Evolutionary conservation across 2,888 invertebrate species (phyloP).

Genomic region (Euplexia lucipara): DNA sequence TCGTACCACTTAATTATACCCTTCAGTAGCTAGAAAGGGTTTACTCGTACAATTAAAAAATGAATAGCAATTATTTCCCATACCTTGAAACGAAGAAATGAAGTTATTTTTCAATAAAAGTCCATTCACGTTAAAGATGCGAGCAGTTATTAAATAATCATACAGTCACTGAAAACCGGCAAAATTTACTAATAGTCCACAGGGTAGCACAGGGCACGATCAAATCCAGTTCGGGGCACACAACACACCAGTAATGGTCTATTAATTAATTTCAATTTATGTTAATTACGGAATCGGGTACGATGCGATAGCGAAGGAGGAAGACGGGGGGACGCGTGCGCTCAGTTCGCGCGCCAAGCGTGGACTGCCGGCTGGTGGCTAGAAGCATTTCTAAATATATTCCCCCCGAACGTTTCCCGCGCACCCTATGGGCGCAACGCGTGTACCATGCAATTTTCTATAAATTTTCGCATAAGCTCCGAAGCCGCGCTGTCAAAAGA

Average conservation of each 20-base stretch:
- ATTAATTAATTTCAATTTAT: conserved; percentile 81
- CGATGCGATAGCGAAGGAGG: conserved; percentile 70
- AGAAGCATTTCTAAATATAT: conserved; percentile 88
- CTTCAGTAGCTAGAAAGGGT: conserved; percentile 40
- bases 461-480: conserved; percentile 89
- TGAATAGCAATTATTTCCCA: conserved; percentile 61
- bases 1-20: conserved; percentile 51
- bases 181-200: conserved; percentile 68
- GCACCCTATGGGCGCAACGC: conserved; percentile 84
- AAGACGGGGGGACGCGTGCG: conserved; percentile 76
- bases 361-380: conserved; percentile 82
- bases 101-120: conserved; percentile 73
- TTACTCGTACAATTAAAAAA: conserved; percentile 53
- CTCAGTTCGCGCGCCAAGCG: conserved; percentile 79
- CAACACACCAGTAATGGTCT: conserved; percentile 75
- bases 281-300: conserved; percentile 82
- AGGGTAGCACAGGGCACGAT: conserved; percentile 75
- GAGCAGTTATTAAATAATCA: conserved; percentile 73
- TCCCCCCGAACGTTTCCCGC: conserved; percentile 85
- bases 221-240: conserved; percentile 84
- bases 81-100: conserved; percentile 79
- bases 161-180: conserved; percentile 65
- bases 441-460: conserved; percentile 89
- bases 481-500: conserved; percentile 89
- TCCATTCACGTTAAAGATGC: conserved; percentile 73